Percentiles rank a stretch among this genome's conserved stretches.
Evolutionary conservation across 2,113 vertebrate species (phyloP).

Genomic region (Shinisaurus crocodilurus): DNA sequence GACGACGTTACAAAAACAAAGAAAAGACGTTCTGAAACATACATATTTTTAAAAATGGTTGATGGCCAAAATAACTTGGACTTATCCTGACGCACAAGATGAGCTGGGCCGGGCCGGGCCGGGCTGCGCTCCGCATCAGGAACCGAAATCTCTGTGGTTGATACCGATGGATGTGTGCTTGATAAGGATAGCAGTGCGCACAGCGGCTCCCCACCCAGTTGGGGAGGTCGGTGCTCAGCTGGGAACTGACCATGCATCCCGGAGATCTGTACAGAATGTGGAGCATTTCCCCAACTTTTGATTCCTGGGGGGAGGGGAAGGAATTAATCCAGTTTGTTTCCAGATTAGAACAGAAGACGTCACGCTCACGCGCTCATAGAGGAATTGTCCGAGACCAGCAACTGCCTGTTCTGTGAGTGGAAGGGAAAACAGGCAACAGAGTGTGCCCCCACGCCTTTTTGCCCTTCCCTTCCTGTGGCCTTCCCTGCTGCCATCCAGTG

Average conservation of each 20-base stretch:
- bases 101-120: neutral
- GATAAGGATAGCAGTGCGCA: neutral
- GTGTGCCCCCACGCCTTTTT: too few species aligned
- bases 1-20: neutral
- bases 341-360: neutral
- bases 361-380: too few species aligned
- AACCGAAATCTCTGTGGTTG: neutral
- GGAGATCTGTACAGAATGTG: neutral
- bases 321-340: neutral
- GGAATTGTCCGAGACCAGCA: too few species aligned
- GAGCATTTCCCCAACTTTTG: neutral
- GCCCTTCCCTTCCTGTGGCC: too few species aligned
- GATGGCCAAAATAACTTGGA: neutral
- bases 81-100: neutral
- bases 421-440: too few species aligned
- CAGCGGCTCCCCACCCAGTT: neutral
- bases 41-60: too few species aligned
- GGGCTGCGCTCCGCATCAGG: neutral
- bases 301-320: neutral
- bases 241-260: neutral
- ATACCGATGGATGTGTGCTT: neutral
- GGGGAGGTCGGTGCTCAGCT: neutral
- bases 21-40: neutral
- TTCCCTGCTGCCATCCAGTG: too few species aligned
- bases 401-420: too few species aligned